Percentiles rank a stretch among this genome's conserved stretches.
phyloP scores from a whole-genome alignment of 2,888 invertebrate species.

The Cantharis rufa region DNA sequence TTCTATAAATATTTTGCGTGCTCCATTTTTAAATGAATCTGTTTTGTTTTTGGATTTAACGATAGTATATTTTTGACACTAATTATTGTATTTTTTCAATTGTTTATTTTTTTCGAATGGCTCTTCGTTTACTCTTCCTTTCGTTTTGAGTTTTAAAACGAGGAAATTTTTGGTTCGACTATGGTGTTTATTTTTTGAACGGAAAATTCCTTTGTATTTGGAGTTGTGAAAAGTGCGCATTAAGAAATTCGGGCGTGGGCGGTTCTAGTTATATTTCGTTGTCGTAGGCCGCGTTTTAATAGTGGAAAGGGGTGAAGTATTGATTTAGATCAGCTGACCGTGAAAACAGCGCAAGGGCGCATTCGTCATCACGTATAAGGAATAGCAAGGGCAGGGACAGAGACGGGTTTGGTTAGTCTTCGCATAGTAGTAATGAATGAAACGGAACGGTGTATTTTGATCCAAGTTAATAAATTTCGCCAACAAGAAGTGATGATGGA shows the following conservation, averaged over 20 bases:
- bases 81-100: background rate
- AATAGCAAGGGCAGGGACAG: constrained; percentile 24
- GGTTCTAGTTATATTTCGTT: constrained; percentile 37
- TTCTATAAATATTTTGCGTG: constrained; percentile 1
- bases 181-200: background rate
- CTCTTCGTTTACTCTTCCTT: background rate
- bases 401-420: constrained; percentile 6
- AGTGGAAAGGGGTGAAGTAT: constrained; percentile 37
- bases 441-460: background rate
- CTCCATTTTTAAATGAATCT: background rate
- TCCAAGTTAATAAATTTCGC: background rate
- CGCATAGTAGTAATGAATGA: constrained; percentile 15
- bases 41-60: background rate
- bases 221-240: constrained; percentile 24
- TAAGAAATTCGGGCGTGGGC: constrained; percentile 30
- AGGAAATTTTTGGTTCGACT: background rate
- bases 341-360: constrained; percentile 39
- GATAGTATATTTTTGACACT: background rate
- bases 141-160: background rate
- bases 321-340: constrained; percentile 44
- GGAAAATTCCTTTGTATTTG: constrained; percentile 4
- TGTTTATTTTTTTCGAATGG: background rate
- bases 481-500: background rate
- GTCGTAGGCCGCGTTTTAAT: constrained; percentile 40
- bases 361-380: constrained; percentile 29